Evolutionary conservation across 2,888 invertebrate species (phyloP).

Genomic region (Drosophila emarginata): DNA sequence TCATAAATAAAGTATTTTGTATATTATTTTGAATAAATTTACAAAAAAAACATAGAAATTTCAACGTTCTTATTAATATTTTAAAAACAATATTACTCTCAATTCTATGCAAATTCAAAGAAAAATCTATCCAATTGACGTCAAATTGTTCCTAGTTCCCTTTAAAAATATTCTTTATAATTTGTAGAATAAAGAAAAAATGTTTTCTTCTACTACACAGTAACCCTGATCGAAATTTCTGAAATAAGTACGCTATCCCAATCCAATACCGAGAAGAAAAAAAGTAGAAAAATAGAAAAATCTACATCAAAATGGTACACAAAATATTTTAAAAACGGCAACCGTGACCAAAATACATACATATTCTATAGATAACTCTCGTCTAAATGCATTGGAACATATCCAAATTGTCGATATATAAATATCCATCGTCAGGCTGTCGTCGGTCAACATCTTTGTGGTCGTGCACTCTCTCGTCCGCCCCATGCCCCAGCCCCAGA

Average conservation of each 20-base stretch:
- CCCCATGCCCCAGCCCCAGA: conserved; percentile 1
- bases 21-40: no score
- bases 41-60: no score
- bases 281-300: conserved; percentile 17
- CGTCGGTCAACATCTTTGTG: conserved; percentile 36
- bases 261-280: not conserved
- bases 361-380: conserved; percentile 73
- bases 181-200: not conserved
- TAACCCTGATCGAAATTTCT: conserved; percentile 34
- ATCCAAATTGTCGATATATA: conserved; percentile 81
- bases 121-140: no score
- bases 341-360: conserved; percentile 73
- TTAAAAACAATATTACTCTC: no score
- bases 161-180: no score
- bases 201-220: conserved; percentile 14
- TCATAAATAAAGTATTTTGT: no score
- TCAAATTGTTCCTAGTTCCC: no score
- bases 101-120: no score
- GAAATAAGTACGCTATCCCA: conserved; percentile 28
- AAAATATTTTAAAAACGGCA: conserved; percentile 69
- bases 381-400: conserved; percentile 81
- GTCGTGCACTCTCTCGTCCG: conserved; percentile 47
- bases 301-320: conserved; percentile 54
- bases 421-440: conserved; percentile 76
- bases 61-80: no score